A percentile compares a stretch with the other conserved stretches of the same genome.
Evolutionary conservation across 2,888 invertebrate species (phyloP).

Genomic region (Masnerella sp.): DNA sequence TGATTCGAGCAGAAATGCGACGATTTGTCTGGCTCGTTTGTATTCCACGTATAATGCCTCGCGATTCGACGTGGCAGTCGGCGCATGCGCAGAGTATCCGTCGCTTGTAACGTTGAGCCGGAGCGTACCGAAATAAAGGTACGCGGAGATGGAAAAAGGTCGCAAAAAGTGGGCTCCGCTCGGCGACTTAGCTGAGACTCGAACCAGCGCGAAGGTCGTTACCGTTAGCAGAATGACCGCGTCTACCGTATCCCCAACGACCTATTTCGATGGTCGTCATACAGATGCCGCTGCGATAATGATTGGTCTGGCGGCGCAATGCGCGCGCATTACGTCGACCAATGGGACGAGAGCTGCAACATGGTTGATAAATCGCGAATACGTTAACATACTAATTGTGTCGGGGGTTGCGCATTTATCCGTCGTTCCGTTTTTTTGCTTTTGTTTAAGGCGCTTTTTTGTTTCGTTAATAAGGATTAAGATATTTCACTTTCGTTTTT

Average conservation of each 20-base stretch:
- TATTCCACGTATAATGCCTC: slow-evolving; percentile 43
- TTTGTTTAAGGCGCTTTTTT: slow-evolving; percentile 34
- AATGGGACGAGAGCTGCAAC: slow-evolving; percentile 39
- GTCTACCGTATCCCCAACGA: slow-evolving; percentile 70
- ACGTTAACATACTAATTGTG: slow-evolving; percentile 52
- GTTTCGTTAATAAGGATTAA: slow-evolving; percentile 28
- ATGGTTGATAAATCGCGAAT: slow-evolving; percentile 53
- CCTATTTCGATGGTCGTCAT: slow-evolving; percentile 77
- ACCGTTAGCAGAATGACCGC: slow-evolving; percentile 77
- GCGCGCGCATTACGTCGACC: slow-evolving; percentile 60
- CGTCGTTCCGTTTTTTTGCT: slow-evolving; percentile 25
- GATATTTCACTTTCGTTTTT: slow-evolving; percentile 36
- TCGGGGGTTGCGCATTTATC: slow-evolving; percentile 23
- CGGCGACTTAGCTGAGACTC: slow-evolving; percentile 75
- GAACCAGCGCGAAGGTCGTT: slow-evolving; percentile 75
- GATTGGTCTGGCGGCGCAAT: slow-evolving; percentile 65
- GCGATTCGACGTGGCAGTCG: slow-evolving; percentile 30
- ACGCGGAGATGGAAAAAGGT: slow-evolving; percentile 57
- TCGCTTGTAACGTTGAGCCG: slow-evolving; percentile 32
- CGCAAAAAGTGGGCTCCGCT: slow-evolving; percentile 63
- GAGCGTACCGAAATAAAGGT: slow-evolving; percentile 46
- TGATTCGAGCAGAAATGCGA: background rate
- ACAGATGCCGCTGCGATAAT: slow-evolving; percentile 78
- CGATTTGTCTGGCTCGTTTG: slow-evolving; percentile 19
- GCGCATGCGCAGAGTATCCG: slow-evolving; percentile 65